Base-by-base conservation (phyloP, 2,113 vertebrate species). In the Acanthisitta chloris region DNA sequence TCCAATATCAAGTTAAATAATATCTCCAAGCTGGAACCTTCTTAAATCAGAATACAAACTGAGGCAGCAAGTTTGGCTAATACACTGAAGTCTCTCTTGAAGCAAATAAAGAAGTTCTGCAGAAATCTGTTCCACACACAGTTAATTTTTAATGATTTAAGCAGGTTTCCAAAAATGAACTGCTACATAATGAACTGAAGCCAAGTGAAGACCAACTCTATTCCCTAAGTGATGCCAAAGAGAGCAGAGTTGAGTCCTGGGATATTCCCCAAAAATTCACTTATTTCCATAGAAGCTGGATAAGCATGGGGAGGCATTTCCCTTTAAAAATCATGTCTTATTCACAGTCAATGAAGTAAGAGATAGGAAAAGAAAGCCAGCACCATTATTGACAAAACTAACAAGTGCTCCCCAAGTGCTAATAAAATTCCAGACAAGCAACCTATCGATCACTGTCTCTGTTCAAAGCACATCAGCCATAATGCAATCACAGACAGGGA, bases 311-410 rank as follows among this genome's bases (percentile, higher is more conserved):
- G 18, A 69, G 10, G 45, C 24, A n/a, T n/a, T 82, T 33, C 36
- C 74, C 20, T 82, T 76, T 66, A 58, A 92, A 94, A 91, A 49
- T 40, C 52, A 23, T 8, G 9, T 46, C 51, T 70, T 70, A 45
- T 88, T 82, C 78, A 49, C 31, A 85, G 42, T 8, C 46, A 92
- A 4, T 36, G 54, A 77, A 92, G 20, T 65, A n/a, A 90, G 59
- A 80, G 81, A 36, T 73, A 83, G 51, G 80, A 94, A 95, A 82
- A 93, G 54, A 59, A 83, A 93, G 72, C 13, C 74, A 88, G 79
- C n/a, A 62, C 33, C 58, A 26, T 51, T 94, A 97, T 59, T 93
- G 96, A 97, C 87, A 93, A 80, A 96, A 86, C 81, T 83, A 94
- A 95, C 79, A 95, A 93, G 94, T 66, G 62, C 33, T 96, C 74